These are phyloP conservation scores for Paramuricea clavata DNA, from an alignment of 92 coral and sea anemone species.

Conservation along the genomic window DNA sequence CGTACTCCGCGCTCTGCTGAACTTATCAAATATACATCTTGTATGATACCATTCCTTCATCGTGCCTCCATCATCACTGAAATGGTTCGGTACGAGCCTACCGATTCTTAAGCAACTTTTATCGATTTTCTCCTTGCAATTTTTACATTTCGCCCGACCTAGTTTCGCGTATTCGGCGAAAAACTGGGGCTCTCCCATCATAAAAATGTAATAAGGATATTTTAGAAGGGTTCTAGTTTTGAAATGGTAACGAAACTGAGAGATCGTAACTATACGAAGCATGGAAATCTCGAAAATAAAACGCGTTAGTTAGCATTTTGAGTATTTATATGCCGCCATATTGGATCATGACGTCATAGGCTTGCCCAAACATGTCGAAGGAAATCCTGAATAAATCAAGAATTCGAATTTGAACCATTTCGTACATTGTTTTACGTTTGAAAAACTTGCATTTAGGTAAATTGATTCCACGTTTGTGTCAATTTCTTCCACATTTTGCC, in stretches of 20 bases:
- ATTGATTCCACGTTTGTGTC: no score
- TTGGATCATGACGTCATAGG: background rate
- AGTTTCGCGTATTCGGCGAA: constrained; percentile 92
- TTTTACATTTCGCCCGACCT: constrained; percentile 96
- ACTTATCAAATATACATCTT: constrained; percentile 83
- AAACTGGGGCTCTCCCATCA: constrained; percentile 86
- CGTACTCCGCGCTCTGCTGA: constrained; percentile 88
- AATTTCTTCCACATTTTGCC: no score
- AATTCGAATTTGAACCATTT: no score
- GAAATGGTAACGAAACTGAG: background rate
- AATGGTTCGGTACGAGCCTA: constrained; percentile 85
- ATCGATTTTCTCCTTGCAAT: constrained; percentile 90
- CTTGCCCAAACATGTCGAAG: background rate
- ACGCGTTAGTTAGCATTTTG: background rate
- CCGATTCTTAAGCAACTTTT: constrained; percentile 86
- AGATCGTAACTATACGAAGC: constrained; percentile 22
- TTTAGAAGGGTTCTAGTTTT: constrained; percentile 22
- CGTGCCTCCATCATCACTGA: constrained; percentile 92
- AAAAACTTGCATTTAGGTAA: no score
- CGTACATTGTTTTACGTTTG: no score
- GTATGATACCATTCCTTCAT: constrained; percentile 99
- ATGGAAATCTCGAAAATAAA: background rate
- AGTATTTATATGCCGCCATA: constrained; percentile 21
- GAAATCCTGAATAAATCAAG: background rate
- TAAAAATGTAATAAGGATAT: constrained; percentile 24